These are phyloP conservation scores for Hippoglossus stenolepis DNA, from an alignment of 2,113 vertebrate genomes.

Conservation along the genomic window DNA sequence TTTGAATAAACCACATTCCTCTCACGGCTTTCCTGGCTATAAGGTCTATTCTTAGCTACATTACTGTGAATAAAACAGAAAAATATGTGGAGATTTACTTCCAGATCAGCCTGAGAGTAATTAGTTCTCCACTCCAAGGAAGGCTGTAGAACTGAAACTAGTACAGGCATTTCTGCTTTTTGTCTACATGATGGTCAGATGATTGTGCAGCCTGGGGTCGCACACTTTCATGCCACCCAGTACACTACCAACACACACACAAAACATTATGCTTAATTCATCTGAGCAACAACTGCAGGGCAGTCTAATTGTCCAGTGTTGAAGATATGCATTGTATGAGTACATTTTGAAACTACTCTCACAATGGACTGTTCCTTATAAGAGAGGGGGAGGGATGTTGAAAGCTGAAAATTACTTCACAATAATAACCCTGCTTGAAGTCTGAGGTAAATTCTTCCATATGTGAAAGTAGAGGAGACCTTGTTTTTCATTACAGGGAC, in stretches of 20 bases:
- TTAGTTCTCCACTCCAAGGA: slow-evolving; percentile 43
- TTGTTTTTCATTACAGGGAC: slow-evolving; percentile 50
- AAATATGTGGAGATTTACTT: slow-evolving; percentile 56
- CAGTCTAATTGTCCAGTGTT: not conserved
- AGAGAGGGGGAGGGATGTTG: not conserved
- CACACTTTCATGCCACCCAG: not conserved
- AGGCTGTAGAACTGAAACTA: not conserved
- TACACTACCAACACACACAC: not conserved
- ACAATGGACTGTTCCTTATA: not conserved
- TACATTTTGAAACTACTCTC: not conserved
- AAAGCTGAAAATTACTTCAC: slow-evolving; percentile 26
- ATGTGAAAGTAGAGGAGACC: slow-evolving; percentile 47
- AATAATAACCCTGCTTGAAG: slow-evolving; percentile 41
- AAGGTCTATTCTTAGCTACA: slow-evolving; percentile 58
- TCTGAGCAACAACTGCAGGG: not conserved
- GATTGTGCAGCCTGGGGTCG: no score
- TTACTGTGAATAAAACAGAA: slow-evolving; percentile 61
- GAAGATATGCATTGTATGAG: not conserved
- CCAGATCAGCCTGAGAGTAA: slow-evolving; percentile 40
- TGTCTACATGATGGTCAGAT: no score
- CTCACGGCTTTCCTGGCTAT: slow-evolving; percentile 23
- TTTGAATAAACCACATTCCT: slow-evolving; percentile 63
- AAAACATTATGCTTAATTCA: not conserved
- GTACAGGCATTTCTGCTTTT: no score
- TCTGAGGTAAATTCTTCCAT: slow-evolving; percentile 63